Evolutionary conservation across 92 coral and sea anemone genomes (phyloP).

Genomic region (Galaxea fascicularis): DNA sequence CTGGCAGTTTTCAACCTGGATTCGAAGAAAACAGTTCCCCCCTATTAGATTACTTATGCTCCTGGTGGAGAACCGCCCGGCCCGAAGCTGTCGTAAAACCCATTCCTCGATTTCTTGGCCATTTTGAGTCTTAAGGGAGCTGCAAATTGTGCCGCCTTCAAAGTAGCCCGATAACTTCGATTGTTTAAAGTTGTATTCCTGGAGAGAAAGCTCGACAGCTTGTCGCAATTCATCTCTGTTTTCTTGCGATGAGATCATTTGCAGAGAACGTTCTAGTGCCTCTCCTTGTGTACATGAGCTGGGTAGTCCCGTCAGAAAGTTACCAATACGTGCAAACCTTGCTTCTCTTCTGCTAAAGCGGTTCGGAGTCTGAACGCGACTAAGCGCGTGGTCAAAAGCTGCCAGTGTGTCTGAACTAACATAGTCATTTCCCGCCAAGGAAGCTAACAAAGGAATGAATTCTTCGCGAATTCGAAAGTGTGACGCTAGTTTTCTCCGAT

Average conservation of each 20-base stretch:
- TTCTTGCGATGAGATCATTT: conserved; percentile 1
- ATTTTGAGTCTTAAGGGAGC: conserved; percentile 51
- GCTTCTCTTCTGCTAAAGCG: conserved; percentile 33
- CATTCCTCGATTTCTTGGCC: conserved; percentile 60
- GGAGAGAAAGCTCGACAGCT: conserved; percentile 69
- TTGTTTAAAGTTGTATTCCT: conserved; percentile 67
- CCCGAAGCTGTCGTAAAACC: conserved; percentile 67
- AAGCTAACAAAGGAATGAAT: conserved; percentile 85
- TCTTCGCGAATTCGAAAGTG: conserved; percentile 60
- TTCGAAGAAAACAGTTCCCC: conserved; percentile 60
- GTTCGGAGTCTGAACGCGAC: conserved; percentile 42
- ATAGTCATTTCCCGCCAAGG: conserved; percentile 91
- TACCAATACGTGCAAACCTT: conserved; percentile 61
- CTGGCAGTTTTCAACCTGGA: conserved; percentile 72
- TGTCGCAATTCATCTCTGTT: conserved; percentile 29
- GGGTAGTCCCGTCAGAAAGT: conserved; percentile 55
- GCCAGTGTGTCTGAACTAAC: conserved; percentile 56
- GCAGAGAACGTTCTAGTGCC: conserved; percentile 59
- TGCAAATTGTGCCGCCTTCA: conserved; percentile 34
- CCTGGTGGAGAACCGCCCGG: conserved; percentile 68
- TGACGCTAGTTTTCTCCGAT: conserved; percentile 61
- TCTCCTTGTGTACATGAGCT: conserved; percentile 44
- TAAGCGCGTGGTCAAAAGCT: conserved; percentile 61
- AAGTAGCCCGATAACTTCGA: conserved; percentile 64
- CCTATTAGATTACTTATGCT: conserved; percentile 58